A percentile compares a stretch with the other conserved stretches of the same genome.
Evolutionary conservation across 2,797 vertebrate species (phyloP).

Genomic region (Mus caroli): DNA sequence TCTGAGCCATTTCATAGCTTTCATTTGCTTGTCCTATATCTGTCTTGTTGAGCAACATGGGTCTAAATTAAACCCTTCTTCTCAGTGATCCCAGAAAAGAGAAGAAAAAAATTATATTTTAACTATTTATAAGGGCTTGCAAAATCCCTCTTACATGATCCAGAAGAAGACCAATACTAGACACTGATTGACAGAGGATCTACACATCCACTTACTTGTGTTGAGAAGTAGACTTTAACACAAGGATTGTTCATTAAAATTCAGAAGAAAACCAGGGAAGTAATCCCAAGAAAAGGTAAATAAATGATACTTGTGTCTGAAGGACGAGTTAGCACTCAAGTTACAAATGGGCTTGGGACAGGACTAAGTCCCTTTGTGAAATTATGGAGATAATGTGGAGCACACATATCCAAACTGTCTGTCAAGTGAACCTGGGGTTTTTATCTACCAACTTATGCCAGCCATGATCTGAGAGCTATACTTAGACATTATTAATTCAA

Average conservation of each 20-base stretch:
- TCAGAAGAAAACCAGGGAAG: neutral
- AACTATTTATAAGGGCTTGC: neutral
- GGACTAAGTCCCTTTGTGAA: neutral
- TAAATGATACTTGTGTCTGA: neutral
- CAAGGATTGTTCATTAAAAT: neutral
- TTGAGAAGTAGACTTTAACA: neutral
- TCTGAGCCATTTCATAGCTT: neutral
- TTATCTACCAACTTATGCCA: neutral
- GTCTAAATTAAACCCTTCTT: slow-evolving; percentile 16
- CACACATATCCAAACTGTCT: neutral
- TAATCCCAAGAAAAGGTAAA: neutral
- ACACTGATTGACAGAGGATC: neutral
- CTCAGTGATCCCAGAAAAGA: neutral
- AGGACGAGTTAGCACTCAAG: neutral
- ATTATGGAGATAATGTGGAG: neutral
- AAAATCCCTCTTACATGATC: neutral
- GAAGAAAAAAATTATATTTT: neutral
- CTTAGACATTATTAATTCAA: neutral
- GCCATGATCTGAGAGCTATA: neutral
- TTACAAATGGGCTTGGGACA: neutral
- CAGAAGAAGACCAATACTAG: neutral
- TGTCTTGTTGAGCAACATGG: neutral
- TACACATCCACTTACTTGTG: neutral
- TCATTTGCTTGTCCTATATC: neutral
- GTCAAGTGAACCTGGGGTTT: neutral